phyloP scores from a whole-genome alignment of 2,113 vertebrate species.

The Sapajus apella region DNA sequence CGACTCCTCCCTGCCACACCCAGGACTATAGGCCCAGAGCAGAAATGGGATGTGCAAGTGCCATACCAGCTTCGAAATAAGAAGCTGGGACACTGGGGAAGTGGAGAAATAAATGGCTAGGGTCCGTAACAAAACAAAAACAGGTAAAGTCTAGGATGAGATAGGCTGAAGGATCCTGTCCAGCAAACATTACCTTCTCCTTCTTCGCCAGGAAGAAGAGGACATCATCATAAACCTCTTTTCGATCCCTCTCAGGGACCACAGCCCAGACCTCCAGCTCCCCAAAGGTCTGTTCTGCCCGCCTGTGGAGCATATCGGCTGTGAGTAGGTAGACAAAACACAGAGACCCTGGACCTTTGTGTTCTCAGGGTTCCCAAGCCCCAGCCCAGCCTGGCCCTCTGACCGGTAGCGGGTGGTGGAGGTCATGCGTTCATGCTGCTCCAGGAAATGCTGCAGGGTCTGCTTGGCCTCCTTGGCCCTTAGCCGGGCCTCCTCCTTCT shows the following conservation, averaged over 20 bases:
- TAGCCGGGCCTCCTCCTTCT: conserved; percentile 84
- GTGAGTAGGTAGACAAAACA: not conserved
- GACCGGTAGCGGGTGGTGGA: conserved; percentile 85
- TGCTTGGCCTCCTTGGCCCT: conserved; percentile 85
- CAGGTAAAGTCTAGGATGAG: not conserved
- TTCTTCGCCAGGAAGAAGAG: conserved; percentile 86
- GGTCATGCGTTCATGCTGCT: conserved; percentile 84
- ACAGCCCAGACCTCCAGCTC: conserved; percentile 85
- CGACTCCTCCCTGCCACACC: not conserved
- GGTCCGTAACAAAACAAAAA: not conserved
- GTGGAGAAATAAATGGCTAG: not conserved
- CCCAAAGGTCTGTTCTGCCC: conserved; percentile 86
- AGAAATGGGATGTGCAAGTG: not conserved
- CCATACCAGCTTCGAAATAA: not conserved
- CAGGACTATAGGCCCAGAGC: not conserved
- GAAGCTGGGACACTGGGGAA: not conserved
- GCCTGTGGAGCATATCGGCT: conserved; percentile 71
- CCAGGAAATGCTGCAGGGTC: conserved; percentile 84
- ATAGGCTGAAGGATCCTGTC: not conserved
- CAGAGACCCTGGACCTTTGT: not conserved
- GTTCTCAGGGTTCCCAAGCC: not conserved
- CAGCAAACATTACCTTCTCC: conserved; percentile 80
- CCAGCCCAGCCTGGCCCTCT: conserved; percentile 33
- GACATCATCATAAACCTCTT: conserved; percentile 86
- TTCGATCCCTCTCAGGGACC: conserved; percentile 85